Evolutionary conservation across 1,140 invertebrate genomes (phyloP).

Genomic region (Mizuhopecten yessoensis): DNA sequence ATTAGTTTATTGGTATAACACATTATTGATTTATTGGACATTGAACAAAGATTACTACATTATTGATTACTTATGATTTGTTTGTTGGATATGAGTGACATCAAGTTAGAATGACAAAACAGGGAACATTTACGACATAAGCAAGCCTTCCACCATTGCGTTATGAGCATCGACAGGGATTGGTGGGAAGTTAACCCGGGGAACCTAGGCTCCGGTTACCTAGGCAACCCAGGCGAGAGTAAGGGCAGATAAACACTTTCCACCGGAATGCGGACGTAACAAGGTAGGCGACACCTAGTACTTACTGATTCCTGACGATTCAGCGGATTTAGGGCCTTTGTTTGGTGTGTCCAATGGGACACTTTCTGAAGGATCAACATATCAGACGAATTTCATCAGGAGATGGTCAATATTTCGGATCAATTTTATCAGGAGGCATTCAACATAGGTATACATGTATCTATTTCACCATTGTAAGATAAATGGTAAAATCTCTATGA

Average conservation of each 20-base stretch:
- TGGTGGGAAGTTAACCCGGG: not conserved
- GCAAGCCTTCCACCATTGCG: constrained; percentile 12
- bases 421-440: too few relatives aligned
- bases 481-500: too few relatives aligned
- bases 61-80: too few relatives aligned
- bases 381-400: not conserved
- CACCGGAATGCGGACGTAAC: not conserved
- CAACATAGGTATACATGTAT: too few relatives aligned
- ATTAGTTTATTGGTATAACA: too few relatives aligned
- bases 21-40: too few relatives aligned
- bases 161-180: not conserved
- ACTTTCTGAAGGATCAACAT: constrained; percentile 34
- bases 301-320: constrained; percentile 15
- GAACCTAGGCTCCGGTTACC: not conserved
- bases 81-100: too few relatives aligned
- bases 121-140: not conserved
- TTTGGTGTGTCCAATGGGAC: not conserved
- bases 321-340: constrained; percentile 28
- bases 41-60: too few relatives aligned
- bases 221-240: too few relatives aligned
- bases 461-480: too few relatives aligned
- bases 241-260: not conserved
- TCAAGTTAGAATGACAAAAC: not conserved
- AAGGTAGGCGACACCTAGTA: not conserved
- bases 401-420: not conserved